Base-by-base conservation (phyloP, 2,797 vertebrate species). In the Gymnocypris eckloni region DNA sequence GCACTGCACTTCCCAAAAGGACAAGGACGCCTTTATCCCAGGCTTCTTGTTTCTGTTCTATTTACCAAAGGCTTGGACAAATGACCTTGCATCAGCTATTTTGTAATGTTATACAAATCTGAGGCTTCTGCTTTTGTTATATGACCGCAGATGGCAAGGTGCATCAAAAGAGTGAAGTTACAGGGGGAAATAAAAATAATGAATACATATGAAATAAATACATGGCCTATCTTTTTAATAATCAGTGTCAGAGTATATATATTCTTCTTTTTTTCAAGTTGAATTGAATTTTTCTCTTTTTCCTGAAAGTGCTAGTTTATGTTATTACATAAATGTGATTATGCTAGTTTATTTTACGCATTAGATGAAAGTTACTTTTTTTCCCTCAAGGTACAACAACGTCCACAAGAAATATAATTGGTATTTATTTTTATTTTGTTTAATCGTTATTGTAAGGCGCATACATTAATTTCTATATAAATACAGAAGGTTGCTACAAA, bases 21-120 rank as follows among this genome's bases (percentile, higher is more conserved):
- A 93, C 90, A 92, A 86, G 84, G 88, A 82, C 81, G 73, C 89
- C 87, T 89, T 91, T 92, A 90, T 90, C 87, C 83, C 39, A 56
- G 59, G 79, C 80, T 70, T 73, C 83, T 86, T 45, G 61, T 54
- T 85, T 89, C 89, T 88, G 83, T 86, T 83, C 86, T 83, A 76
- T 82, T 87, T 84, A 69, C 70, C 83, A 87, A 54, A 33, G 78
- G n/a, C 83, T 87, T 81, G 90, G 86, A 84, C 18, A 56, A 52
- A 66, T 41, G 76, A 69, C 66, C 73, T 43, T 16, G 15, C 45
- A 71, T 76, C 45, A 50, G 71, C 82, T 89, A 81, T 89, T 81
- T 89, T 88, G 83, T 84, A 66, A 80, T 86, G 88, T 87, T 89
- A 88, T 87, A 84, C 69, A 87, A 66, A 91, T 89, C 76, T 37